Percentiles rank a stretch among this genome's conserved stretches.
These are phyloP conservation scores for Heterotis niloticus DNA, from an alignment of 2,113 vertebrate genomes.

Conservation along the genomic window DNA sequence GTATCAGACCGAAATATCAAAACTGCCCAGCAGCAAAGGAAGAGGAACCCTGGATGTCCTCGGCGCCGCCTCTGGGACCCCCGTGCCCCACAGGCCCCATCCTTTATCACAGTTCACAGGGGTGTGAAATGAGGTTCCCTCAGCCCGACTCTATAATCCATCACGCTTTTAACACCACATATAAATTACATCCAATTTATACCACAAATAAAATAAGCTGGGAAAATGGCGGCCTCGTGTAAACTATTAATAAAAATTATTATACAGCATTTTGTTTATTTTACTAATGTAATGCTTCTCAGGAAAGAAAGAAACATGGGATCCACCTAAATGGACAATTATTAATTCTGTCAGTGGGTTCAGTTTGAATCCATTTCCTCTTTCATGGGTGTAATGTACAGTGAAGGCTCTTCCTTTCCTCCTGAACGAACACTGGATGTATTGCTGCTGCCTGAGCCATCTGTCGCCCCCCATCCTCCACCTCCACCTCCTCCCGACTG, in stretches of 20 bases:
- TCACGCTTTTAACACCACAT: background rate
- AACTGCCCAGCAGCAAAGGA: no score
- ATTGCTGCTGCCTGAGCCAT: background rate
- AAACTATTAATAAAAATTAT: background rate
- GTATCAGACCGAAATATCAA: no score
- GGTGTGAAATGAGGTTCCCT: conserved; percentile 1
- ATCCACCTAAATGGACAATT: background rate
- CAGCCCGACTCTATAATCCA: background rate
- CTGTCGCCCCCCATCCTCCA: no score
- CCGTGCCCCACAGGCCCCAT: background rate
- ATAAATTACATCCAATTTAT: conserved; percentile 5
- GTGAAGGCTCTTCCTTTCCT: no score
- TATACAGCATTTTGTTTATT: background rate
- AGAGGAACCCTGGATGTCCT: no score
- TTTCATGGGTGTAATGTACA: no score
- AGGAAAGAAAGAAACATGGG: background rate
- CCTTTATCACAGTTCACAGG: background rate
- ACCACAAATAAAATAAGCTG: background rate
- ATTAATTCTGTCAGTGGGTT: background rate
- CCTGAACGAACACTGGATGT: no score
- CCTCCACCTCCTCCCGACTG: no score
- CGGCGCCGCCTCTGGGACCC: background rate
- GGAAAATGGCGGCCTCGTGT: background rate
- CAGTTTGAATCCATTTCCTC: no score
- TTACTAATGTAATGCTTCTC: background rate